Base-by-base conservation (phyloP, 2,113 vertebrate species). In the Pseudonaja textilis region DNA sequence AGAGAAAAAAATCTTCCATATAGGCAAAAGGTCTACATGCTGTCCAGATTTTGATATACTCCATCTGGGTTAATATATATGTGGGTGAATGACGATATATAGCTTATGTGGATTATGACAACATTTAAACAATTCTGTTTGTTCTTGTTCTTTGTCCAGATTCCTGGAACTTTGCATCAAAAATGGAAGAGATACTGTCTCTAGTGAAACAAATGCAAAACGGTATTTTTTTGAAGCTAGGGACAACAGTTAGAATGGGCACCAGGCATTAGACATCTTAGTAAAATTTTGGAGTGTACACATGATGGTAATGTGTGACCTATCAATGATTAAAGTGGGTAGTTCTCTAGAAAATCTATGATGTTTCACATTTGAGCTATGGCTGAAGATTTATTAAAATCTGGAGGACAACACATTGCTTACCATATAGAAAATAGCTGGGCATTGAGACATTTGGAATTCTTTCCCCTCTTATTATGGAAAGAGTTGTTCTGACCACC, bases 191-290 rank as follows among this genome's bases (percentile, higher is more conserved):
- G 74, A 93, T 93, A 50, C 29, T 92, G 22, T 74, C 90, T 47
- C 87, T 93, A 23, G 85, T 94, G 90, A 88, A 93, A 87, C 88
- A 54, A 90, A 89, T 94, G 92, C 85, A 94, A 85, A 92, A 93
- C 52, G 94, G 92, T 94, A 94, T 54, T 55, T 42, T 34, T 55
- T n/a, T 34, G 47, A 55, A 61, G 22, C n/a, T 59, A 54, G 23
- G 25, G 16, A 2, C 2, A 85, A 39, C 26, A 22, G 9, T 87
- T 69, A 59, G 42, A 89, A 4, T 18, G 81, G 29, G 29, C 59
- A 59, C 2, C 25, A 61, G 81, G 25, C n/a, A 29, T 11, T 64
- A 64, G 25, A 22, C 26, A 91, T 39, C 86, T 18, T 56, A 59
- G 6, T 50, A 52, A 14, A 45, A 55, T 55, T 50, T 7, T 39